A percentile compares a stretch with the other conserved stretches of the same genome.
phyloP scores from a whole-genome alignment of 2,113 vertebrate genomes.

The Ictalurus furcatus region DNA sequence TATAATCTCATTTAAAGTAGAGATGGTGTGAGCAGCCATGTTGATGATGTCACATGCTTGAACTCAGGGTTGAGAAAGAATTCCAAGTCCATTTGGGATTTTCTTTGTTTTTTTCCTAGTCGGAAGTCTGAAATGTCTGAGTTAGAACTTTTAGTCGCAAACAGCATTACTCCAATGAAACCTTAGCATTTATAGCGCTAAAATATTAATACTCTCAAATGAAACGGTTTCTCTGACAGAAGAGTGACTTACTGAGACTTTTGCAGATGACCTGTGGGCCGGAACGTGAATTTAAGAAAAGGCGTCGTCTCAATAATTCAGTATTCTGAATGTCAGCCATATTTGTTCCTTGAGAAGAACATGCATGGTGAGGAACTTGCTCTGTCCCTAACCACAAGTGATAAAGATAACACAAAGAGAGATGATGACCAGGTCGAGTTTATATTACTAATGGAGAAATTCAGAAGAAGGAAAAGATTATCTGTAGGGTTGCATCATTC shows the following conservation, averaged over 20 bases:
- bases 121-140: background rate
- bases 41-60: background rate
- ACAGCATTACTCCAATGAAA: background rate
- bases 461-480: background rate
- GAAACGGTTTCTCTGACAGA: constrained; percentile 28
- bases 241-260: constrained; percentile 21
- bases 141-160: background rate
- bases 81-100: background rate
- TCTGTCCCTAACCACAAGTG: background rate
- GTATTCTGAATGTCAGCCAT: constrained; percentile 26
- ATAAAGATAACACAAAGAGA: background rate
- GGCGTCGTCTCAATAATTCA: constrained; percentile 46
- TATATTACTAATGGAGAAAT: background rate
- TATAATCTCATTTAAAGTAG: background rate
- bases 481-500: background rate
- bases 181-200: constrained; percentile 7
- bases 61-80: background rate
- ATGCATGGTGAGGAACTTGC: background rate
- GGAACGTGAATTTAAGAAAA: constrained; percentile 38
- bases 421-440: background rate
- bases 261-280: constrained; percentile 11
- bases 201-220: constrained; percentile 46
- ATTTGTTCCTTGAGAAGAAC: constrained; percentile 28
- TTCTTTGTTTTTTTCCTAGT: background rate
- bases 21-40: background rate